Evolutionary conservation across 2,888 invertebrate genomes (phyloP), one percentile per base, ranked within the genome.

Genomic region (Volucella bombylans): DNA sequence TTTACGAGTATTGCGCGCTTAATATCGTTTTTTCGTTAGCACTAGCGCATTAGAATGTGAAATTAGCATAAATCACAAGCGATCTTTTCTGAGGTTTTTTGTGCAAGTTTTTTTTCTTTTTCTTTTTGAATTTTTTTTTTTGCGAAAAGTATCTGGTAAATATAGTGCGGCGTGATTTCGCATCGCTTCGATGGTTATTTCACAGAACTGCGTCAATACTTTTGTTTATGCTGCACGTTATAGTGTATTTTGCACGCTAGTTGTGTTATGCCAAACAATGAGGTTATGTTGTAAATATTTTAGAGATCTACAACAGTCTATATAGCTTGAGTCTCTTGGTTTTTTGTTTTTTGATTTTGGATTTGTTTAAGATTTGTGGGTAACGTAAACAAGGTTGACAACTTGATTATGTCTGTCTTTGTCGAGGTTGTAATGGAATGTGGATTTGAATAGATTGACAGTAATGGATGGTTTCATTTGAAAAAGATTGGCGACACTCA

Each of bases 1-100:
- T 14, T 57, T 49, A 12, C 15, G 45, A 31, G 49, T 69, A 31
- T 64, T 62, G 49, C 45, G 55, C 47, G 77, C 69, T 64, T 62
- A 71, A 64, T 71, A 52, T 45, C 23, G 62, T 69, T 50, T 62
- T 41, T 47, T 18, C 43, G 57, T 41, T 57, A 69, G 18, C 69
- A 78, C 62, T 61, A 69, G 55, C 61, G 62, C 77, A 62, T 78
- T 78, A 78, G 77, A 69, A 69, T 69, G 61, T 45, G 39, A 62
- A 78, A 78, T 78, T 78, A 78, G 57, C 77, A 78, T 69, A 78
- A 78, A 78, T 78, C 77, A 77, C 39, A 47, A 61, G 61, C 31
- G 52, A 61, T 61, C n/a, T 77, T 45, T 49, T 3, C 31, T 4
- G 31, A 31, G 31, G 6, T 31, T 31, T 31, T 31, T 6, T 31